Conservation (phyloP, 1,140 invertebrate genomes). For the Aethina tumida region DNA sequence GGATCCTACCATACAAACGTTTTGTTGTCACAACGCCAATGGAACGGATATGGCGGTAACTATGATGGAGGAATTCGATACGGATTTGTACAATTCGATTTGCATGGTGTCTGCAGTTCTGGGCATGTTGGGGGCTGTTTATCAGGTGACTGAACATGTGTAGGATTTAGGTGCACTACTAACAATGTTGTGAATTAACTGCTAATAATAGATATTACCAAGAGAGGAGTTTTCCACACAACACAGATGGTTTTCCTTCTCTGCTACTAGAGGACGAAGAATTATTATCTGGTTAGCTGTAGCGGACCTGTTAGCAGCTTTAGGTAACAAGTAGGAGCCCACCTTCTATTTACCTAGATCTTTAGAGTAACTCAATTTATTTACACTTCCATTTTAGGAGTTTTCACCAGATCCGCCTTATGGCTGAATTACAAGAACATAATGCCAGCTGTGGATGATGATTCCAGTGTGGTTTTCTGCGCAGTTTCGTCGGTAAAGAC, state of each 20-base stretch:
- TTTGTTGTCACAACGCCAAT: constrained; percentile 60
- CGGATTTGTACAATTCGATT: constrained; percentile 57
- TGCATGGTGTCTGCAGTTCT: constrained; percentile 61
- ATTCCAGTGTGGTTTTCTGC: constrained; percentile 58
- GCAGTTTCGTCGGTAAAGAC: constrained; percentile 58
- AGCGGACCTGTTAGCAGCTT: constrained; percentile 63
- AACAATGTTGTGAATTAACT: constrained; percentile 1
- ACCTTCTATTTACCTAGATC: too few species aligned
- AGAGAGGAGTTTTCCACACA: constrained; percentile 26
- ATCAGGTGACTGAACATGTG: constrained; percentile 48
- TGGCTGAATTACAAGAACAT: constrained; percentile 59
- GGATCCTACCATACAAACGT: constrained; percentile 70
- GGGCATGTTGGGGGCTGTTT: constrained; percentile 61
- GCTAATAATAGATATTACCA: constrained; percentile 36
- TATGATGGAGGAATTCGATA: constrained; percentile 59
- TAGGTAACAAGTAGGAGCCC: too few species aligned
- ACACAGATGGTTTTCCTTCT: constrained; percentile 43
- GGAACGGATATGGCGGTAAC: constrained; percentile 48
- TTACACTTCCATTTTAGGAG: constrained; percentile 48
- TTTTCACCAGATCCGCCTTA: constrained; percentile 57
- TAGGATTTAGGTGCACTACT: neutral
- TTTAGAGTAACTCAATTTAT: too few species aligned
- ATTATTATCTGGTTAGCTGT: constrained; percentile 70
- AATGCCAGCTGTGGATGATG: constrained; percentile 51
- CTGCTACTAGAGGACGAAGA: constrained; percentile 49